Conservation (phyloP, 2,888 invertebrate species). For the Chymomyza caudatula region DNA sequence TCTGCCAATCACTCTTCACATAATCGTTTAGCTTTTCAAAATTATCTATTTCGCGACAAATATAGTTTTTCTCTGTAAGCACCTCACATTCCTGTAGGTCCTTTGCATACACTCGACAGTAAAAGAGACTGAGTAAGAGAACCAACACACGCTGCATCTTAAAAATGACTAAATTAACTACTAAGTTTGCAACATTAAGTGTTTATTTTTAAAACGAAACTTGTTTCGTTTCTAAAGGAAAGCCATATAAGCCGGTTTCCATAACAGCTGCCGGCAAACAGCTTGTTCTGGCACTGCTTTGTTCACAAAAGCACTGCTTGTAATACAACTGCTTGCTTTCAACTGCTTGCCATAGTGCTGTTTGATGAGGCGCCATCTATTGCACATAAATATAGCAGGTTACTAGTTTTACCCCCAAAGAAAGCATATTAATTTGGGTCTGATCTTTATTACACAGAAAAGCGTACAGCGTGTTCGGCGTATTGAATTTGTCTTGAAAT, state of each 20-base stretch:
- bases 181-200: conserved; percentile 14
- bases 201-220: conserved; percentile 43
- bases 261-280: background rate
- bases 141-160: conserved; percentile 41
- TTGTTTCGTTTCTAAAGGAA: conserved; percentile 26
- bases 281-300: background rate
- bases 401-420: background rate
- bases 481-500: too few species aligned
- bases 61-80: conserved; percentile 4
- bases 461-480: too few species aligned
- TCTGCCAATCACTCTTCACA: conserved; percentile 41
- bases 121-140: conserved; percentile 2
- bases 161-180: conserved; percentile 20
- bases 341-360: background rate
- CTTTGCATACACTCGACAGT: conserved; percentile 23
- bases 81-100: conserved; percentile 50
- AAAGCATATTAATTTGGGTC: background rate
- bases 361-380: background rate
- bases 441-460: background rate
- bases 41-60: conserved; percentile 53
- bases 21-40: conserved; percentile 43
- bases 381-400: background rate
- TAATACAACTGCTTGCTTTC: too few species aligned
- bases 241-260: conserved; percentile 43
- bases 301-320: background rate